Base-by-base conservation (phyloP, 2,888 invertebrate genomes). In the Pterostichus madidus region DNA sequence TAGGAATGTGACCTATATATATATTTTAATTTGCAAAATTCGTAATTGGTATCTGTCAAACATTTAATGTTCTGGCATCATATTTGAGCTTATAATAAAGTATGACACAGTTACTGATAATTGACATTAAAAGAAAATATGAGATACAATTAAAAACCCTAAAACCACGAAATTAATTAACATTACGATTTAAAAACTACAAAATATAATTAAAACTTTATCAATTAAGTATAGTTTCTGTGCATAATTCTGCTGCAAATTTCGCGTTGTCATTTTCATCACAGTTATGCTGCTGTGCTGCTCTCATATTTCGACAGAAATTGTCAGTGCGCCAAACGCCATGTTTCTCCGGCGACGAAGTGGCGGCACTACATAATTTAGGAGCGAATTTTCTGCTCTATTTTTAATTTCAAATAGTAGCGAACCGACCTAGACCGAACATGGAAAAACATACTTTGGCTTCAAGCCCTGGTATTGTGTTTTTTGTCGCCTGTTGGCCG, bases 361-460 rank as follows among this genome's bases (percentile, higher is more conserved):
- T 79, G 80, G 39, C 80, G 80, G 68, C 35, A 15, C 80, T 80
- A 68, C 56, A 80, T 71, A 80, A 80, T 80, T 80, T 80, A 56
- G 71, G 53, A 52, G 61, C 53, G 80, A 73, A 71, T 39, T 78
- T 78, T 78, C 59, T 78, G 61, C 46, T 78, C 78, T 61, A 78
- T 61, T 78, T 78, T 75, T 75, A 75, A 78, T 78, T 78, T 78
- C 17, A 39, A 56, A 59, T 78, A 44, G 76, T 77, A 56, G 77
- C 10, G 32, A 75, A 71, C 17, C 17, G 68, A 71, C 44, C 68
- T 71, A 75, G 52, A 52, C 52, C 32, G n/a, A 75, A 75, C 32
- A 75, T 75, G 75, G 75, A 75, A 52, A 52, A 75, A 75, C 75
- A 75, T 49, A 75, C 75, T 71, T 71, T 46, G 68, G 68, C 68